Base-by-base conservation (phyloP, 2,888 invertebrate species). In the Malachius bipustulatus region DNA sequence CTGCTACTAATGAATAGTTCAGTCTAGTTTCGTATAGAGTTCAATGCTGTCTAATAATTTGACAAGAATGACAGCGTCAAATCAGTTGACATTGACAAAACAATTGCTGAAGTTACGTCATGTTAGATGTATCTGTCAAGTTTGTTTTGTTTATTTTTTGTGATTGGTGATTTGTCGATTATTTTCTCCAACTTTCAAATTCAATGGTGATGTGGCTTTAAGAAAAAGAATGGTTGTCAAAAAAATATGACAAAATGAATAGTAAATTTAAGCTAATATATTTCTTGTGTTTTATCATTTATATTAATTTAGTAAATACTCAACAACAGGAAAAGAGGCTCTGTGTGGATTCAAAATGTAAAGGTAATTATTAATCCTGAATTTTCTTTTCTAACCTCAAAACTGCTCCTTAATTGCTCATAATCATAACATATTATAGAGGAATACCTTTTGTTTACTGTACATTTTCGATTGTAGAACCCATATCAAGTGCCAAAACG, bases 341-440 rank as follows among this genome's bases (percentile, higher is more conserved):
- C 54, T 84, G 84, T 69, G 77, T 66, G 48, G 75, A 83, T 64
- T 61, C 67, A 58, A 62, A 73, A 56, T 84, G 84, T 62, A 69
- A 69, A 62, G 71, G 84, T 84, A 66, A 59, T 56, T 56, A 52
- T 56, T 56, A 35, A 16, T 24, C 56, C 54, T 54, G 57, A 56
- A 53, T 53, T 55, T 54, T 46, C 38, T 41, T 43, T 44, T 40
- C 41, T 49, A 47, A 41, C 43, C 42, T 42, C 38, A 32, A 16
- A 8, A 6, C n/a, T 19, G 6, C 24, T 8, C n/a, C 24, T 19
- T 19, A n/a, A 19, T 19, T 6, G 24, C n/a, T n/a, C n/a, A n/a
- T n/a, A n/a, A n/a, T n/a, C n/a, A n/a, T n/a, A n/a, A n/a, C n/a
- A n/a, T n/a, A n/a, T n/a, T n/a, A n/a, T n/a, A n/a, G n/a, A n/a